Evolutionary conservation across 1,140 invertebrate species (phyloP).

Genomic region (Eupeodes corollae): DNA sequence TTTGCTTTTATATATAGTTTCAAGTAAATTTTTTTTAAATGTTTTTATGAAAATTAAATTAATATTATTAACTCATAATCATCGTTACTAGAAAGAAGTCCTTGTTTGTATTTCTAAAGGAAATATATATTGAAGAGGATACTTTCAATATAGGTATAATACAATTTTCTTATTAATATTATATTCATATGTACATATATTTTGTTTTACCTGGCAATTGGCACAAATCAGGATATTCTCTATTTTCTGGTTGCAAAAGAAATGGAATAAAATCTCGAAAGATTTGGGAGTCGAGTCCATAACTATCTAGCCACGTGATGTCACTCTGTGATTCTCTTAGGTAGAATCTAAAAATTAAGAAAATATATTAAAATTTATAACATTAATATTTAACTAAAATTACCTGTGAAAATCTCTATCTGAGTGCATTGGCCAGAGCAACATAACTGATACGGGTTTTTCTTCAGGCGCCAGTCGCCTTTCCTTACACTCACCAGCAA

Average conservation of each 20-base stretch:
- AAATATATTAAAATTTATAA: background rate
- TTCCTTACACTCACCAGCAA: conserved; percentile 85
- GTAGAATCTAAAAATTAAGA: conserved; percentile 51
- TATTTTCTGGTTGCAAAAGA: conserved; percentile 76
- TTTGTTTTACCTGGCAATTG: conserved; percentile 55
- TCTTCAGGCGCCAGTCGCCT: conserved; percentile 71
- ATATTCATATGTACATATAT: too few species aligned
- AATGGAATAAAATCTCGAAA: conserved; percentile 83
- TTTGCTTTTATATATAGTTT: too few species aligned
- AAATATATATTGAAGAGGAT: too few species aligned
- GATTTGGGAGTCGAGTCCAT: conserved; percentile 80
- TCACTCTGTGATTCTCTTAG: conserved; percentile 70
- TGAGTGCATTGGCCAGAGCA: conserved; percentile 75
- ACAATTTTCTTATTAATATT: too few species aligned
- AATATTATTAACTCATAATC: too few species aligned
- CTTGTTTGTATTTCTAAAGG: too few species aligned
- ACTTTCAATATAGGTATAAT: too few species aligned
- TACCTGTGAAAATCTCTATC: conserved; percentile 46
- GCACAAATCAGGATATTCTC: conserved; percentile 90
- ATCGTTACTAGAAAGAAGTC: too few species aligned
- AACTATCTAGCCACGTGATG: conserved; percentile 69
- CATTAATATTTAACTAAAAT: background rate
- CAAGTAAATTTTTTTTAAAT: too few species aligned
- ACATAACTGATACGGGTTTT: conserved; percentile 83
- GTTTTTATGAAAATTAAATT: too few species aligned